Base-by-base conservation (phyloP, 1,140 invertebrate species). In the Yoshiicerus persimilis region DNA sequence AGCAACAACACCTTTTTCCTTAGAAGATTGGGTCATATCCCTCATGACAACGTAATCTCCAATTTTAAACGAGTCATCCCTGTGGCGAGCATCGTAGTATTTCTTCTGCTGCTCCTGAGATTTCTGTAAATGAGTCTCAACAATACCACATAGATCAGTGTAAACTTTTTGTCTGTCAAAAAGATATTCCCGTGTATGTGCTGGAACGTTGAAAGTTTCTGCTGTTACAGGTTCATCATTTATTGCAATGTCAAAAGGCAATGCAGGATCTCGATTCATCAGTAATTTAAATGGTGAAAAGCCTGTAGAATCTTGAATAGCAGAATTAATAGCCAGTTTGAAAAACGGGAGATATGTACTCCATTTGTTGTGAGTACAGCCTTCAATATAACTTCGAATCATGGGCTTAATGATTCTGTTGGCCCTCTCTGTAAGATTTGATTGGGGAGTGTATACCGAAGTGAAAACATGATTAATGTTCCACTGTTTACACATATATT, bases 401-500 rank as follows among this genome's bases (percentile, higher is more conserved):
- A 87, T 90, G 2, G 86, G 86, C 56, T 90, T 89, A 0, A 91
- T 16, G 13, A 75, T 86, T 20, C 89, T 20, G 47, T 90, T 91
- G 0, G 86, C 38, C 10, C 89, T 32, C 64, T 91, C 90, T 8
- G 89, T 64, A 9, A 86, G 27, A 84, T 91, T 91, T 0, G 87
- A 41, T 32, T 90, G 90, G 4, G 90, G 89, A 62, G 88, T 87
- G 64, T 90, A 89, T 1, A 90, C 87, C 23, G 91, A 66, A 20
- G 88, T 89, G 27, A 30, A 85, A 0, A 88, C 56, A 27, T 77
- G 86, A 0, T 86, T 75, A 23, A 87, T 75, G 20, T 80, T 23
- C 84, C 77, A 86, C 8, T 34, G 25, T 20, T 11, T 27, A 62
- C 32, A 64, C 41, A 89, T 25, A n/a, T 3, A 66, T 3, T 86